Conservation (phyloP, 2,888 invertebrate species). For the Hedychridium roseum region DNA sequence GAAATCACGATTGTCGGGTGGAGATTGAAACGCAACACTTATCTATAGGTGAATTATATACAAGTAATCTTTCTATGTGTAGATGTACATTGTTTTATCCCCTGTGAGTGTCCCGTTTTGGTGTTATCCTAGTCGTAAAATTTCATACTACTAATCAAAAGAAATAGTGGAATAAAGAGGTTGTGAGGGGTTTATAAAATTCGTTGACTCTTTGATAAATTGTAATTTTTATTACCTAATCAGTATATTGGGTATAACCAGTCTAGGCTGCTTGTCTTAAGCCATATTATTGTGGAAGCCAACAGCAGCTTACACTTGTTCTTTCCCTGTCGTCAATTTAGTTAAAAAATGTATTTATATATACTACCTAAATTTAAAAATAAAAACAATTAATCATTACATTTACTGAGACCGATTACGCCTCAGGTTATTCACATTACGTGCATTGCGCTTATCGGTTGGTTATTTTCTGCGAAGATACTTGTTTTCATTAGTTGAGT, state of each 20-base stretch:
- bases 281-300: constrained; percentile 21
- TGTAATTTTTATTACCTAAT: constrained; percentile 48
- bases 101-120: neutral
- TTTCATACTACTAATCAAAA: too few species aligned
- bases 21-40: constrained; percentile 17
- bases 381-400: constrained; percentile 42
- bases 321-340: constrained; percentile 26
- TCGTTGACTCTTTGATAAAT: constrained; percentile 23
- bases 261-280: constrained; percentile 16
- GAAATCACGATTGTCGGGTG: constrained; percentile 11
- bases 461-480: constrained; percentile 43
- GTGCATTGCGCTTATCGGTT: constrained; percentile 33
- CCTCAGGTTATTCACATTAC: constrained; percentile 28
- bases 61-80: constrained; percentile 14
- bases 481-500: constrained; percentile 31
- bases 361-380: constrained; percentile 44
- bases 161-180: too few species aligned
- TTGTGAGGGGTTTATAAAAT: constrained; percentile 8
- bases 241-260: constrained; percentile 38
- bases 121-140: neutral
- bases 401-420: constrained; percentile 40
- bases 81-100: constrained; percentile 4
- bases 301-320: constrained; percentile 14
- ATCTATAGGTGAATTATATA: constrained; percentile 20
- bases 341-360: constrained; percentile 47